Percentiles rank a stretch among this genome's conserved stretches.
Evolutionary conservation across 2,888 invertebrate species (phyloP).

Genomic region (Synanthedon myopaeformis): DNA sequence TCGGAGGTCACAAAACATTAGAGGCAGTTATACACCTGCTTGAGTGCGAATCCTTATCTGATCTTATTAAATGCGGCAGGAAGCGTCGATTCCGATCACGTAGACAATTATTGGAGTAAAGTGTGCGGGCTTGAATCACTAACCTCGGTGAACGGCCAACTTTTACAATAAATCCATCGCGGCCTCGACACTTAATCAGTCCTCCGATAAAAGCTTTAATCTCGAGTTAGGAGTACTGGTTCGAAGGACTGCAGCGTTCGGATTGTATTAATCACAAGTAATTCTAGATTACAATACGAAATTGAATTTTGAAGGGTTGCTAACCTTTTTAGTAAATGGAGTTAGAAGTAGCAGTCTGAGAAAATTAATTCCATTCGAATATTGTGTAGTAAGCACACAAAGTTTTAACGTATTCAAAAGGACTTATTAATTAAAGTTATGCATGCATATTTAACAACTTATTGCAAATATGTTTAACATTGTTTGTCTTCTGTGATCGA

Average conservation of each 20-base stretch:
- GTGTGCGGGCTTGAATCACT: constrained; percentile 68
- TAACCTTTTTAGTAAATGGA: neutral
- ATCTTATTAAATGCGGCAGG: constrained; percentile 57
- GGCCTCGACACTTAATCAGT: constrained; percentile 69
- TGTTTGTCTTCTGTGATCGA: too few relatives aligned
- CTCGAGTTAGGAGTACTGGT: constrained; percentile 45
- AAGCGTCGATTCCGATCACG: constrained; percentile 62
- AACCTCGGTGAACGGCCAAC: constrained; percentile 65
- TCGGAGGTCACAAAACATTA: neutral
- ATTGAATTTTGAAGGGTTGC: neutral
- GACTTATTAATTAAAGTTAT: too few relatives aligned
- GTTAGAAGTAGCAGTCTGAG: too few relatives aligned
- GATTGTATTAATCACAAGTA: constrained; percentile 7
- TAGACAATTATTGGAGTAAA: constrained; percentile 70
- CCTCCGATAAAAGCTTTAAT: constrained; percentile 68
- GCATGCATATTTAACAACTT: too few relatives aligned
- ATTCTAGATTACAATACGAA: neutral
- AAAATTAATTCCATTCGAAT: too few relatives aligned
- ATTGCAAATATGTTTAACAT: too few relatives aligned
- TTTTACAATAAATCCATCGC: constrained; percentile 70
- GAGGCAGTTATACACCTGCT: constrained; percentile 27
- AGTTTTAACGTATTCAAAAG: too few relatives aligned
- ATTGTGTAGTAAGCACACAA: too few relatives aligned
- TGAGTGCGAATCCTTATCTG: constrained; percentile 47
- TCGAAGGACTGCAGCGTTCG: constrained; percentile 20